Evolutionary conservation across 1,140 invertebrate genomes (phyloP), one percentile per base, ranked within the genome.

Genomic region (Belonocnema kinseyi): DNA sequence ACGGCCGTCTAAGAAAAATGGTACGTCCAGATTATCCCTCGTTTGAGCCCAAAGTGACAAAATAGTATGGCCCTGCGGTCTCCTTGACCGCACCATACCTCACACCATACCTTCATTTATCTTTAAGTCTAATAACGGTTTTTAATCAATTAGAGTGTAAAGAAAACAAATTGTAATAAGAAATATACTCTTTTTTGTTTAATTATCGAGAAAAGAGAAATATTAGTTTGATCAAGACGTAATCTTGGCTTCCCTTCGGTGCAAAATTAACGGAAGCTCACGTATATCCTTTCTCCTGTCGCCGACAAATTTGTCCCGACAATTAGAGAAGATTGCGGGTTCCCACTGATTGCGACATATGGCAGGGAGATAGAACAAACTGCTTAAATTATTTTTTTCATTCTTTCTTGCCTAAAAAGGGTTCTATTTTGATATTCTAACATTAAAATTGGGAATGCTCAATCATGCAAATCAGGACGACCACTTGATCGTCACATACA

Each of bases 211-310:
- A 61, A 33, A 61, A 61, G 21, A 26, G 26, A 40, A 40, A 66
- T 46, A 14, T 10, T 40, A 40, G 33, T 66, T 66, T n/a, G 33
- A 14, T n/a, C 12, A 40, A 16, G 5, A 40, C 26, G 16, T 26
- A 66, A 66, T 66, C 40, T 33, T 33, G 61, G 61, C 33, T 66
- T 66, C 40, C 40, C 61, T 66, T 33, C n/a, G 26, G 61, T 14
- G 4, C 61, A 66, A 66, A 66, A 66, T 66, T 66, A 66, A 66
- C 61, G 61, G 61, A 66, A 66, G 61, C 61, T 66, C 61, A 66
- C 61, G 61, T 66, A 66, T 66, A 66, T 46, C 61, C 61, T 66
- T 66, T 66, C 61, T 26, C 61, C 61, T 66, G 61, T 46, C 61
- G 61, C 21, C 33, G 61, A 66, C 61, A 66, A 66, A 66, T 66